Percentiles rank a stretch among this genome's conserved stretches.
phyloP scores from a whole-genome alignment of 2,113 vertebrate species.

The Peromyscus leucopus region DNA sequence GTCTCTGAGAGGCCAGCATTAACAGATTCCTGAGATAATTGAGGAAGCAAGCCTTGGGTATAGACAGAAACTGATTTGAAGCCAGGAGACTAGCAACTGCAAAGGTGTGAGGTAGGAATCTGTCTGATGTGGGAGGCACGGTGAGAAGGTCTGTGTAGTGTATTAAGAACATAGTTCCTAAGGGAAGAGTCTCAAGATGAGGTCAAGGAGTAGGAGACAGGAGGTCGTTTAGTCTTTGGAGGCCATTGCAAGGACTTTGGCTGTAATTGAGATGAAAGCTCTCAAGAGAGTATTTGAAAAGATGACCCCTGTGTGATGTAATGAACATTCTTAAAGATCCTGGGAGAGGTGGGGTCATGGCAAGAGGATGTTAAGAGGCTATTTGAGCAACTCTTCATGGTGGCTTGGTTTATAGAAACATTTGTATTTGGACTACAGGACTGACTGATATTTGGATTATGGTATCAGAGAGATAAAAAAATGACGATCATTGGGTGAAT shows the following conservation, averaged over 20 bases:
- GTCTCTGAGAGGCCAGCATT: not conserved
- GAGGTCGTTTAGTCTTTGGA: not conserved
- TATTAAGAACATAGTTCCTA: not conserved
- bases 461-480: not conserved
- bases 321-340: not conserved
- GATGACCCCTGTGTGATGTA: not conserved
- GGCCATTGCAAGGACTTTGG: not conserved
- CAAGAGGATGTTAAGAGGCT: not conserved
- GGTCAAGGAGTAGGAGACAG: not conserved
- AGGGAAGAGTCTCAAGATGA: not conserved
- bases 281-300: not conserved
- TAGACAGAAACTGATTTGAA: not conserved
- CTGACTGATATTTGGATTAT: not conserved
- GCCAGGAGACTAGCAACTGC: not conserved
- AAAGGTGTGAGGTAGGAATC: not conserved
- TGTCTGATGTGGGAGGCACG: not conserved
- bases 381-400: not conserved
- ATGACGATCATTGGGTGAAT: not conserved
- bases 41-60: not conserved
- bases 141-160: not conserved
- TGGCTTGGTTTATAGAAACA: not conserved
- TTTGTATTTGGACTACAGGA: not conserved
- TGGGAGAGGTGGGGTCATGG: accelerated
- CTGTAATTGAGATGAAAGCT: not conserved
- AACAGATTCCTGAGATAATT: not conserved